A percentile compares a stretch with the other conserved stretches of the same genome.
Conservation (phyloP, 2,888 invertebrate species). For the Gastracanthus pulcherrimus region DNA sequence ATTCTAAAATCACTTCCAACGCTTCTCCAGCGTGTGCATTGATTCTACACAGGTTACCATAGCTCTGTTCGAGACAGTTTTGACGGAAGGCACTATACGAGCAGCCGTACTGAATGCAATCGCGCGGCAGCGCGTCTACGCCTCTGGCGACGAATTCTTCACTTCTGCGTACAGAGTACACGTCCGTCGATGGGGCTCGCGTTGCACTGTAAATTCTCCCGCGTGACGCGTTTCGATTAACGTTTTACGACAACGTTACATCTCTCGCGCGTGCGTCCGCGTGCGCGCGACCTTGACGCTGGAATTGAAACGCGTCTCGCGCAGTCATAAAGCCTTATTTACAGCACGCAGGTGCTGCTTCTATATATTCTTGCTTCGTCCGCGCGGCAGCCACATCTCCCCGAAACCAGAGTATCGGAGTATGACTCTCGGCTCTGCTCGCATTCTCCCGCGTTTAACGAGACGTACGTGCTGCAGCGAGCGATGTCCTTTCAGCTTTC, state of each 20-base stretch:
- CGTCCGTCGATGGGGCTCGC: too few relatives aligned
- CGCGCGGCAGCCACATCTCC: too few relatives aligned
- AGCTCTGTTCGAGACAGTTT: neutral
- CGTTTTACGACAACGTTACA: neutral
- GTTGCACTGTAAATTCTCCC: slow-evolving; percentile 34
- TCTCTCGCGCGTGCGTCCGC: too few relatives aligned
- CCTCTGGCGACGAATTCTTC: too few relatives aligned
- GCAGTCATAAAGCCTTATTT: slow-evolving; percentile 36
- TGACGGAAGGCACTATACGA: too few relatives aligned
- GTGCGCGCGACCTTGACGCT: slow-evolving; percentile 14
- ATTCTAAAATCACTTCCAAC: too few relatives aligned
- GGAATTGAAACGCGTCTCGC: slow-evolving; percentile 42
- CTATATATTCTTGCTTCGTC: neutral
- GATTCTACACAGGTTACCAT: slow-evolving; percentile 19
- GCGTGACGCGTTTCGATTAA: slow-evolving; percentile 37
- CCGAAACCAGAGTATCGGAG: neutral
- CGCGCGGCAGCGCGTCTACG: neutral
- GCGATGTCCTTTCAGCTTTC: too few relatives aligned
- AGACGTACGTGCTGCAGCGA: neutral
- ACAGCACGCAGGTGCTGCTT: slow-evolving; percentile 14
- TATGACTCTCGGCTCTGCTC: neutral
- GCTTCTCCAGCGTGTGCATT: neutral
- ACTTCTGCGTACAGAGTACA: too few relatives aligned
- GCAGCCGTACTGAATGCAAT: too few relatives aligned
- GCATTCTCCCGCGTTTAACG: neutral